Base-by-base conservation (phyloP, 2,888 invertebrate species). In the Oxytorus armatus region DNA sequence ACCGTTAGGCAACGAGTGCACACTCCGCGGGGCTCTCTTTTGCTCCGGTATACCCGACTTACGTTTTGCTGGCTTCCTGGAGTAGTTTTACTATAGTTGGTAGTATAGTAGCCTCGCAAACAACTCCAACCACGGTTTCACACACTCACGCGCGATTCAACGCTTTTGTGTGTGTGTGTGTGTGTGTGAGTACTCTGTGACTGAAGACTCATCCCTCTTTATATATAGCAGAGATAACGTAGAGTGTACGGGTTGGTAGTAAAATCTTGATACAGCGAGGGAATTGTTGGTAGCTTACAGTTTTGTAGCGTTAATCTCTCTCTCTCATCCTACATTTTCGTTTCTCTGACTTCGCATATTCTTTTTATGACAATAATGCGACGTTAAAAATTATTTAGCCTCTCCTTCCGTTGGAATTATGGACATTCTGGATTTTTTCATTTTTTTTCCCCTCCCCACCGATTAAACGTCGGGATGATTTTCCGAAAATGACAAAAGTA, bases 1-100 rank as follows among this genome's bases (percentile, higher is more conserved):
- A 91, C 91, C 91, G 91, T 91, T 91, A 91, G n/a, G 86, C 86
- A 87, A 82, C 75, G 89, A 90, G 89, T 87, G 88, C 90, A 88
- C 89, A 90, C 86, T 87, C 86, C 87, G 86, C 86, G 87, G 88
- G 88, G 84, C 86, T 85, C 86, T 80, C 85, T 65, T n/a, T 59
- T 69, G 61, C 33, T 77, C 82, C 68, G 81, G 77, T 81, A 77
- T 75, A 77, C 81, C 77, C 76, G 82, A 77, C 78, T 81, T 80
- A 80, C 78, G 78, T 82, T n/a, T 70, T 42, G 49, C 66, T 81
- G 77, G 76, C 81, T 81, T 80, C 80, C 80, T 80, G 80, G 80
- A 73, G 57, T 69, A 77, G 68, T 74, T 74, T 65, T 57, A 74
- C 74, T 74, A 74, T 55, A 73, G 65, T 53, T 79, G 59, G 65